A percentile compares a stretch with the other conserved stretches of the same genome.
Evolutionary conservation across 2,797 vertebrate genomes (phyloP).

Genomic region (Rhynchotus rufescens): DNA sequence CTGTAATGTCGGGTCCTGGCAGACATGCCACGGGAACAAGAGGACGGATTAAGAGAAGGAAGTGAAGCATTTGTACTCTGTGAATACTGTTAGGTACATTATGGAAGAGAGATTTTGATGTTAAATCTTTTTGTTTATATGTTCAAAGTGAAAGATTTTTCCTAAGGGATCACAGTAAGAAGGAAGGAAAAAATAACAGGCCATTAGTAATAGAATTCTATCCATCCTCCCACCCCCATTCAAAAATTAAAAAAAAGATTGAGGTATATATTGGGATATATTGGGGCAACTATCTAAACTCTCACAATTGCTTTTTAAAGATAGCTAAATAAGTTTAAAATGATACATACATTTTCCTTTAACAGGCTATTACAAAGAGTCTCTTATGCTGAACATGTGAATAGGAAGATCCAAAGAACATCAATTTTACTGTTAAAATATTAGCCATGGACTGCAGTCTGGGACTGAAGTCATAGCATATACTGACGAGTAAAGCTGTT

Average conservation of each 20-base stretch:
- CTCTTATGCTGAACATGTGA: accelerated
- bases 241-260: no score
- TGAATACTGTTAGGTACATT: not conserved
- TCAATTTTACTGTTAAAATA: not conserved
- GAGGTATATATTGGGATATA: not conserved
- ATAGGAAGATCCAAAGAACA: not conserved
- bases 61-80: not conserved
- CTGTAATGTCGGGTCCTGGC: not conserved
- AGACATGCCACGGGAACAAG: accelerated
- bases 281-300: not conserved
- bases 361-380: not conserved
- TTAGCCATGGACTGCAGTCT: not conserved
- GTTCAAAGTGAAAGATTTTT: not conserved
- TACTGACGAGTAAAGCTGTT: not conserved
- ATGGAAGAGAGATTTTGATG: not conserved
- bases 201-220: no score
- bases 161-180: not conserved
- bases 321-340: not conserved
- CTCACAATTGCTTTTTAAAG: not conserved
- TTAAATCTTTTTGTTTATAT: not conserved
- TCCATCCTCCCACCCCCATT: no score
- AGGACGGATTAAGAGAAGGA: not conserved
- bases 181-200: not conserved
- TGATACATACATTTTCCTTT: not conserved
- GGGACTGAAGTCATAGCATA: not conserved